Conservation (phyloP, 1,140 invertebrate species). For the Nebria ingens region DNA sequence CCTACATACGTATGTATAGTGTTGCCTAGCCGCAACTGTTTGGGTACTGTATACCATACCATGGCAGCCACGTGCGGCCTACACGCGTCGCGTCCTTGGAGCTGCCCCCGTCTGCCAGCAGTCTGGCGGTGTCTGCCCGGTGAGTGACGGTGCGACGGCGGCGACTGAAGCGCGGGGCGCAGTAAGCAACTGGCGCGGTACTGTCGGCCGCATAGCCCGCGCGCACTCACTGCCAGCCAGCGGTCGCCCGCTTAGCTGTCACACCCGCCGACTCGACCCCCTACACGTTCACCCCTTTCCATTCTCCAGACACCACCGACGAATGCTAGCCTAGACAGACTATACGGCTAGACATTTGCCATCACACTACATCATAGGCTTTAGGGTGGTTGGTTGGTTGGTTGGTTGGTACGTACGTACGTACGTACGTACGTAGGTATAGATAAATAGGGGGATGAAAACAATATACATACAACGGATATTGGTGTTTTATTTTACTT, state of each 20-base stretch:
- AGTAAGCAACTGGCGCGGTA: neutral
- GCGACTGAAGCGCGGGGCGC: neutral
- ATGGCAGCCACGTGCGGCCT: constrained; percentile 2
- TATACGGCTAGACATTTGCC: no score
- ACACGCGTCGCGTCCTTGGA: constrained; percentile 1
- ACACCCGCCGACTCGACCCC: neutral
- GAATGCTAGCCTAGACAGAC: neutral
- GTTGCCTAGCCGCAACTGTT: neutral
- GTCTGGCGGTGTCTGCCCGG: neutral
- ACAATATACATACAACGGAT: no score
- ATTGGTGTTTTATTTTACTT: no score
- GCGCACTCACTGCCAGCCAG: neutral
- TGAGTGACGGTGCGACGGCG: neutral
- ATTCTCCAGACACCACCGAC: neutral
- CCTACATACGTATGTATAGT: neutral
- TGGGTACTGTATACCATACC: neutral
- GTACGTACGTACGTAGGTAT: no score
- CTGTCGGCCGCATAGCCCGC: neutral
- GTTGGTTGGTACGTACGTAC: no score
- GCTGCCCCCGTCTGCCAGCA: neutral
- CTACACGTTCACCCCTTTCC: neutral
- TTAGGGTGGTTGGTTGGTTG: no score
- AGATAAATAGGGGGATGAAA: no score
- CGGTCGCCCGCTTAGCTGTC: neutral
- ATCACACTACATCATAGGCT: no score